phyloP scores from a whole-genome alignment of 2,113 vertebrate genomes.

The Herpailurus yagouaroundi region DNA sequence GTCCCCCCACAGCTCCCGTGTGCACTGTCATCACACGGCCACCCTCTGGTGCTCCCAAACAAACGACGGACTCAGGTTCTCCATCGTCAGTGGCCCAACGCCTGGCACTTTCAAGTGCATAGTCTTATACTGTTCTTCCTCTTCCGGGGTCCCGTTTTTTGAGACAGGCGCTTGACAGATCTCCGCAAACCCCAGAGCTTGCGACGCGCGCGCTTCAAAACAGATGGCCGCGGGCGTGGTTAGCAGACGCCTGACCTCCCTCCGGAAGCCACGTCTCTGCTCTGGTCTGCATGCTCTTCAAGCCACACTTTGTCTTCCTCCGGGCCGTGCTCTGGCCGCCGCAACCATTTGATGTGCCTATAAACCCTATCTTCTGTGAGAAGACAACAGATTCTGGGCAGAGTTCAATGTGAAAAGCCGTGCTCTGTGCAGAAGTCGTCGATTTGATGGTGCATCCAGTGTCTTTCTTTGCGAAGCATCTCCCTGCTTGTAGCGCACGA shows the following conservation, averaged over 20 bases:
- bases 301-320: neutral
- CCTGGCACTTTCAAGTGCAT: neutral
- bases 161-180: neutral
- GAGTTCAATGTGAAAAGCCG: neutral
- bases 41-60: neutral
- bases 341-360: neutral
- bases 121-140: neutral
- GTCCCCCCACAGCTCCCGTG: neutral
- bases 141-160: fast-evolving
- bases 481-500: neutral
- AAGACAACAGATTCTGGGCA: neutral
- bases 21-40: neutral
- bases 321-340: neutral
- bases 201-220: neutral
- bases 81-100: neutral
- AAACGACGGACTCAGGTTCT: neutral
- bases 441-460: neutral
- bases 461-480: neutral
- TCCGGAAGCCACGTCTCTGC: fast-evolving
- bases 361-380: neutral
- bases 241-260: no score
- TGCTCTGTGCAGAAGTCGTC: neutral
- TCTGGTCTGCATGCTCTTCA: neutral
- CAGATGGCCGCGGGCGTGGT: neutral
- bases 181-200: neutral